Base-by-base conservation (phyloP, 1,140 invertebrate species). In the Heterodera schachtii region DNA sequence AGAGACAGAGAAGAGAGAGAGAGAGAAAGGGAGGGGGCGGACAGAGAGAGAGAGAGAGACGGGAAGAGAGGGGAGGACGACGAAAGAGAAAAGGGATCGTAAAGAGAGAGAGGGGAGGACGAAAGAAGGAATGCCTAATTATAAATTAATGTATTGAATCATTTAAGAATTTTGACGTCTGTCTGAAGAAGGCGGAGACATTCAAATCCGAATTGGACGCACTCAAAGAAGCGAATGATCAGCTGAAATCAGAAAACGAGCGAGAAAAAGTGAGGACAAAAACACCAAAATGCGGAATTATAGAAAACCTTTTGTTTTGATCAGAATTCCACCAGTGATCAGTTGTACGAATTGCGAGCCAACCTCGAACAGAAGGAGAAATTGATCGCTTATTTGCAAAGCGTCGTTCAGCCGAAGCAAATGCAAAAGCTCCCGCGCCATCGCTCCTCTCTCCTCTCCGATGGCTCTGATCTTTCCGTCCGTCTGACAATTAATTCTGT, bases 281-380 rank as follows among this genome's bases (percentile, higher is more conserved):
- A 44, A 31, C 70, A 41, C 21, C 19, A 19, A 43, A 69, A 83
- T 19, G 7, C 16, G 9, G 7, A 80, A 31, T 46, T 44, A 43
- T 52, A 11, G 11, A 52, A 49, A n/a, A 80, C 9, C 3, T n/a
- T 47, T 78, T 64, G 13, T 6, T 80, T 3, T 44, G 69, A 75
- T 43, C 31, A 81, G 76, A 81, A 47, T 75, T 52, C 73, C n/a
- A 43, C 76, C 31, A 83, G 86, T 64, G 80, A 86, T 16, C 47
- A 83, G 64, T 46, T 84, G 3, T 31, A 52, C 16, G 84, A 85
- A 67, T n/a, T 86, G 16, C 67, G 69, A 16, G 8, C 47, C 52
- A 71, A 85, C 11, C 44, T 84, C 19, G 84, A 76, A 64, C 83
- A 84, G 52, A 85, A 84, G 73, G 77, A 87, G 21, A 84, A 85